Evolutionary conservation across 2,888 invertebrate genomes (phyloP).

Genomic region (Diaprepes abbreviatus): DNA sequence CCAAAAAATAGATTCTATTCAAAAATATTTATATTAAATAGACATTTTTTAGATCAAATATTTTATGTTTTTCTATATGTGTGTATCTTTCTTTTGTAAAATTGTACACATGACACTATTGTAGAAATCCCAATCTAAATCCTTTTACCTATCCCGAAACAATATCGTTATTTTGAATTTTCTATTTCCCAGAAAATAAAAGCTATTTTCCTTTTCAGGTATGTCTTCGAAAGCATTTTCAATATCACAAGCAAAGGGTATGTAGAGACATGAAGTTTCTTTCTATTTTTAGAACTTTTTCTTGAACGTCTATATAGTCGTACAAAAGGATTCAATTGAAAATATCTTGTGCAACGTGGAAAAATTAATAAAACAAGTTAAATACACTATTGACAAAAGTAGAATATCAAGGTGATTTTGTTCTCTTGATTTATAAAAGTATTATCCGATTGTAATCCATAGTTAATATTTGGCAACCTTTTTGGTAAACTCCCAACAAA

Average conservation of each 20-base stretch:
- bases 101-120: neutral
- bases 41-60: no score
- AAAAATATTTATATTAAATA: no score
- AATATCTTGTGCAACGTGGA: no score
- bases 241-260: constrained; percentile 31
- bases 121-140: constrained; percentile 18
- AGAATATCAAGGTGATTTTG: no score
- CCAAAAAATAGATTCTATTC: no score
- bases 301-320: neutral
- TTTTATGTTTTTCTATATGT: neutral
- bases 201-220: constrained; percentile 35
- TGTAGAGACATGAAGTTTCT: constrained; percentile 8
- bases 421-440: no score
- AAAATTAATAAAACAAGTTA: no score
- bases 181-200: constrained; percentile 34
- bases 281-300: constrained; percentile 1
- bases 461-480: no score
- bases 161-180: constrained; percentile 33
- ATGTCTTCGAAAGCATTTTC: constrained; percentile 30
- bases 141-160: constrained; percentile 14
- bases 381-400: no score
- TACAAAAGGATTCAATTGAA: neutral
- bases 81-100: neutral
- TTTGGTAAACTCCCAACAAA: no score
- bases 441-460: no score